Evolutionary conservation across 2,113 vertebrate species (phyloP).

Genomic region (Elephas maximus): DNA sequence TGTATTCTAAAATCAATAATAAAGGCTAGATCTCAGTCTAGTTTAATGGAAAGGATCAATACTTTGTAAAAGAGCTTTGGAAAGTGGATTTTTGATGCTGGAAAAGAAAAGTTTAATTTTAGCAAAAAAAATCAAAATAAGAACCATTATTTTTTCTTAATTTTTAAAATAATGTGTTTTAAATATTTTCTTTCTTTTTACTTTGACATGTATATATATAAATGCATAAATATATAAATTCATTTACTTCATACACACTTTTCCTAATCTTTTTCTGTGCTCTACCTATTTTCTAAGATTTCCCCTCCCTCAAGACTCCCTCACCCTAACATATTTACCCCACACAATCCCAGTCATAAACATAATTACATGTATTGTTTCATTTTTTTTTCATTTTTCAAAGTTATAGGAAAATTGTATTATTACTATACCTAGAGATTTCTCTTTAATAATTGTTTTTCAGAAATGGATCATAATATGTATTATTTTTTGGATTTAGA

Average conservation of each 20-base stretch:
- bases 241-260: background rate
- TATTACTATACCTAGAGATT: background rate
- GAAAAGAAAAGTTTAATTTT: slow-evolving; percentile 50
- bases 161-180: background rate
- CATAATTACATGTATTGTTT: background rate
- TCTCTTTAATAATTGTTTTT: background rate
- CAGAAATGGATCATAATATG: background rate
- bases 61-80: slow-evolving; percentile 58
- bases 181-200: background rate
- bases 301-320: fast-evolving
- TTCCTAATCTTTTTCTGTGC: background rate
- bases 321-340: background rate
- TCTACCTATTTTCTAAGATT: background rate
- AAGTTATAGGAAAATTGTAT: background rate
- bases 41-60: slow-evolving; percentile 74
- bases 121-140: background rate
- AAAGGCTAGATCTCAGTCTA: slow-evolving; percentile 62
- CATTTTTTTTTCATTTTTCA: background rate
- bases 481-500: background rate
- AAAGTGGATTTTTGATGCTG: slow-evolving; percentile 30
- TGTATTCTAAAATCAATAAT: slow-evolving; percentile 71
- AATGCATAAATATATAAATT: background rate
- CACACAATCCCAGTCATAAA: background rate
- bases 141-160: background rate
- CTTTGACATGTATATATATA: fast-evolving